phyloP scores from a whole-genome alignment of 2,888 invertebrate genomes.

The Agapetus fuscipes region DNA sequence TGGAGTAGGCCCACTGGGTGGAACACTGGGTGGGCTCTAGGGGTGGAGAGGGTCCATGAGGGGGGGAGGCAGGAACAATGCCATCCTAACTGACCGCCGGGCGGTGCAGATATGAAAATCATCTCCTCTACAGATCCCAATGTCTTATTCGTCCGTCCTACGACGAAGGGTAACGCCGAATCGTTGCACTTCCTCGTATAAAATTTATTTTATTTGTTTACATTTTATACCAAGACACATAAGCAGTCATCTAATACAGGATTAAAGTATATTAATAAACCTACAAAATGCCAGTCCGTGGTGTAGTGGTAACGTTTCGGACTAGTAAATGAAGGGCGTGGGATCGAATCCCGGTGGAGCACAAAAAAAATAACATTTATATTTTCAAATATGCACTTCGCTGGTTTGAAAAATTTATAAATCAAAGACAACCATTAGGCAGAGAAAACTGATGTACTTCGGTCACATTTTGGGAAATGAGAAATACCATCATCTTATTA shows the following conservation, averaged over 20 bases:
- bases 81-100: conserved; percentile 22
- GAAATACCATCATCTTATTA: no score
- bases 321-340: no score
- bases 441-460: no score
- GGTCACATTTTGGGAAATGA: no score
- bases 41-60: neutral
- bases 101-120: conserved; percentile 21
- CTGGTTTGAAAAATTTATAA: no score
- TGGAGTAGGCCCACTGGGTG: conserved; percentile 2
- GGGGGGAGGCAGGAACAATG: conserved; percentile 18
- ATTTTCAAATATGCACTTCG: no score
- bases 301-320: no score
- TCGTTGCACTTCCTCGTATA: neutral
- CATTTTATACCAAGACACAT: neutral
- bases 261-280: no score
- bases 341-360: no score
- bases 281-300: no score
- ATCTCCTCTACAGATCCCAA: conserved; percentile 21
- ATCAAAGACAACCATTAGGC: no score
- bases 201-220: neutral
- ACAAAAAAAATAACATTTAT: no score
- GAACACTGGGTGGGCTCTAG: neutral
- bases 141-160: conserved; percentile 21
- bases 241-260: neutral
- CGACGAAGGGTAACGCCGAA: conserved; percentile 2